Base-by-base conservation (phyloP, 2,113 vertebrate species). In the Alexandromys fortis region DNA sequence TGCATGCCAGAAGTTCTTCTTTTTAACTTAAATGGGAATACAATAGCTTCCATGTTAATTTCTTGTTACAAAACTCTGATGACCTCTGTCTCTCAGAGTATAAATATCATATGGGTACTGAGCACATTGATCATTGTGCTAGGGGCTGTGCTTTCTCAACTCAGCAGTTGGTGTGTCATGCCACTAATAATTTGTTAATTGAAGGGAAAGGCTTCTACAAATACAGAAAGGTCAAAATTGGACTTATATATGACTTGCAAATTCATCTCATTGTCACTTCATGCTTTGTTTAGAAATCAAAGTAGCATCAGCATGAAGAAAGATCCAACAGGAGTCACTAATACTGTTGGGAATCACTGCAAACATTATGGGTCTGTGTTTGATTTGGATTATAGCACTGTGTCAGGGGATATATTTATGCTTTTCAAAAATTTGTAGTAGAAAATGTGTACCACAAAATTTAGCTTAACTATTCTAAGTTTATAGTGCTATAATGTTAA, bases 21-120 rank as follows among this genome's bases (percentile, higher is more conserved):
- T 91, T 93, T 92, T 61, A 49, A 45, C 88, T 92, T 93, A 65
- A 85, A 89, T 88, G 35, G 21, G 68, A 91, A 76, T 79, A 75
- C 5, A 87, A 86, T 90, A 75, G 5, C 38, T 79, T 95, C 38
- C 67, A 61, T 61, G 45, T 94, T 76, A 93, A 81, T 33, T 30
- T 30, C 42, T 30, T 92, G 17, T 65, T 81, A 87, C 70, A 92
- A 90, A 77, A 93, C 21, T 85, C 88, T 87, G 49, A 38, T 70
- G 86, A 72, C 72, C n/a, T 89, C 79, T 86, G 86, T 82, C 82
- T 63, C 22, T 52, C 7, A 21, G 19, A 76, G 49, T 83, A 96
- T 45, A 93, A 90, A 72, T 67, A 63, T 5, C 0, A 0, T n/a
- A 30, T 42, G 61, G n/a, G 82, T 81, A 78, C 86, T 90, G 79